Evolutionary conservation across 2,797 vertebrate species (phyloP).

Genomic region (Tokudaia muenninki): DNA sequence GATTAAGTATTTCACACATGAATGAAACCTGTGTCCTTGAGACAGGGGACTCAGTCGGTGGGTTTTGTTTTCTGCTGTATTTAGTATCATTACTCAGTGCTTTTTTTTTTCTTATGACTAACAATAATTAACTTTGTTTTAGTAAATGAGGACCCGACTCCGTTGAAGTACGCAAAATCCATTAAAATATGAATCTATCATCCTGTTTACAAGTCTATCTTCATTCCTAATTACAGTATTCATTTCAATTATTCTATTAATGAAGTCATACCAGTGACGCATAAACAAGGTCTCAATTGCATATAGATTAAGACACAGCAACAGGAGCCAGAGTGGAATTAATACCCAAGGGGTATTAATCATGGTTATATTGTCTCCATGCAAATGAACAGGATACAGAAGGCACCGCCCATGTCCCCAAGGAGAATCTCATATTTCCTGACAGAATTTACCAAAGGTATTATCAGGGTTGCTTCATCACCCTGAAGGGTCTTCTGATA

Average conservation of each 20-base stretch:
- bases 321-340: constrained; percentile 1
- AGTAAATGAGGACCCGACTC: constrained; percentile 8
- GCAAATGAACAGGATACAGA: neutral
- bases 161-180: neutral
- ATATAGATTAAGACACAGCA: constrained; percentile 37
- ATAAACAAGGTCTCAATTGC: constrained; percentile 22
- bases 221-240: constrained; percentile 47
- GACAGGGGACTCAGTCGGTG: neutral
- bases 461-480: neutral
- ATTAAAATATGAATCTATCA: constrained; percentile 48
- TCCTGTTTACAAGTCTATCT: constrained; percentile 40
- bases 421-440: neutral
- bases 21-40: neutral
- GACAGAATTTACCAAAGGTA: neutral
- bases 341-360: constrained; percentile 5
- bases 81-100: neutral
- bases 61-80: neutral
- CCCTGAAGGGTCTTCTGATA: neutral
- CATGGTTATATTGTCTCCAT: neutral
- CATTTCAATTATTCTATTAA: constrained; percentile 64
- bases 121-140: constrained; percentile 52
- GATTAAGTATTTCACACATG: constrained; percentile 4
- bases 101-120: constrained; percentile 24
- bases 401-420: neutral
- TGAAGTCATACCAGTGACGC: constrained; percentile 24